Evolutionary conservation across 2,113 vertebrate species (phyloP), one percentile per base, ranked within the genome.

Genomic region (Butorides virescens): DNA sequence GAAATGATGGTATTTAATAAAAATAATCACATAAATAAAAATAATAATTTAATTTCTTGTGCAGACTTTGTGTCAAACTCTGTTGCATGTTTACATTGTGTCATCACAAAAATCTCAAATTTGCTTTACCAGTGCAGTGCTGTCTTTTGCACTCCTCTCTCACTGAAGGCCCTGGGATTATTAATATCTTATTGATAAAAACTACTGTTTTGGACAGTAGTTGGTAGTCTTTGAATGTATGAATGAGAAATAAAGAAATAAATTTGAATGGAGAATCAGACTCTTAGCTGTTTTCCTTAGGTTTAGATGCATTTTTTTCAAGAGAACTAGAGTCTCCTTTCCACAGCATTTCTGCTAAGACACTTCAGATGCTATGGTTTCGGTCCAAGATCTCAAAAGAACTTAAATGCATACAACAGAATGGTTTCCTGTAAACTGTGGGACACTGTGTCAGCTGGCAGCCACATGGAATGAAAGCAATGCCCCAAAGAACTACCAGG

Each of bases 361-460:
- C 10, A 22, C 4, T 76, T 86, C 34, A 15, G 18, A 15, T 63
- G 3, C 32, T 10, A 37, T 6, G 74, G 6, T 25, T 25, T 63
- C 5, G 4, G 18, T 7, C 13, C 5, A 55, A 46, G 6, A 6
- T 72, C 36, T 65, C 49, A 37, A 53, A 77, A 66, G 11, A 50
- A 32, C 1, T 3, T 53, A 68, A 46, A 39, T 1, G 1, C 11
- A 46, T 26, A 61, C 10, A 55, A 22, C 8, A 36, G 42, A 61
- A 12, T 0, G 0, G 0, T 61, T 74, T 73, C 12, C 8, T 78
- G 27, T 11, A 56, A 56, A 27, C 14, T 30, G 5, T 8, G 17
- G 11, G 4, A 26, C 23, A 36, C 5, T 50, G 2, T 46, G 3
- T 29, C 39, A 68, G 4, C 30, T 66, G 27, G 13, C 21, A 86